Conservation (phyloP, 2,888 invertebrate genomes). For the Disparrhopalites patrizii region DNA sequence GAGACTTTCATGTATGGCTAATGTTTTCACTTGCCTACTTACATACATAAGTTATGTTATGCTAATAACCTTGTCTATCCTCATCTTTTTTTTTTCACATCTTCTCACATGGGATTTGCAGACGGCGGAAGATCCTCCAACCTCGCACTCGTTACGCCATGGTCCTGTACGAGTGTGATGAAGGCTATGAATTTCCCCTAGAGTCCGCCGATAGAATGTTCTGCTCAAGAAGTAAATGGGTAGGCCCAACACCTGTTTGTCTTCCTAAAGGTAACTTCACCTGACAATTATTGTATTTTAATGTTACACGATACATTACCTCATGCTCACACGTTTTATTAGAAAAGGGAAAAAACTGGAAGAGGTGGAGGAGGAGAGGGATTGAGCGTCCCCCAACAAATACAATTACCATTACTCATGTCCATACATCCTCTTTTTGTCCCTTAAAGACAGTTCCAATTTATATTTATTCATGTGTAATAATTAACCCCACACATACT, state of each 20-base stretch:
- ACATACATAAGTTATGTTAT: too few relatives aligned
- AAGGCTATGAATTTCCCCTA: conserved; percentile 56
- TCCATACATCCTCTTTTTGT: too few relatives aligned
- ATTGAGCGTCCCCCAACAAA: not conserved
- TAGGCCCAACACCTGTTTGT: conserved; percentile 59
- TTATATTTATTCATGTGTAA: too few relatives aligned
- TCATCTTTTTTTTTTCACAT: too few relatives aligned
- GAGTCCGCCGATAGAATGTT: conserved; percentile 56
- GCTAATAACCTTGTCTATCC: too few relatives aligned
- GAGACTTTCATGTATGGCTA: too few relatives aligned
- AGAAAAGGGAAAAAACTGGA: too few relatives aligned
- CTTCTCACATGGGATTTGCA: too few relatives aligned
- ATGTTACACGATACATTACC: not conserved
- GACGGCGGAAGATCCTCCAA: conserved; percentile 49
- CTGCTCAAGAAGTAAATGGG: conserved; percentile 59
- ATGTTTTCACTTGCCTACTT: too few relatives aligned
- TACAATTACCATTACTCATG: conserved; percentile 4
- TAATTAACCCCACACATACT: too few relatives aligned
- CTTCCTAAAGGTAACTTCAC: conserved; percentile 44
- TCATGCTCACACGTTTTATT: too few relatives aligned
- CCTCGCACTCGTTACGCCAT: conserved; percentile 57
- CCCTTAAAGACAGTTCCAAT: not conserved
- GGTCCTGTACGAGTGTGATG: conserved; percentile 58
- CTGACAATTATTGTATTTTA: conserved; percentile 7
- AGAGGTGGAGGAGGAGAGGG: too few relatives aligned